Conservation (phyloP, 2,797 vertebrate species). For the Microctenopoma steveboyesi region DNA sequence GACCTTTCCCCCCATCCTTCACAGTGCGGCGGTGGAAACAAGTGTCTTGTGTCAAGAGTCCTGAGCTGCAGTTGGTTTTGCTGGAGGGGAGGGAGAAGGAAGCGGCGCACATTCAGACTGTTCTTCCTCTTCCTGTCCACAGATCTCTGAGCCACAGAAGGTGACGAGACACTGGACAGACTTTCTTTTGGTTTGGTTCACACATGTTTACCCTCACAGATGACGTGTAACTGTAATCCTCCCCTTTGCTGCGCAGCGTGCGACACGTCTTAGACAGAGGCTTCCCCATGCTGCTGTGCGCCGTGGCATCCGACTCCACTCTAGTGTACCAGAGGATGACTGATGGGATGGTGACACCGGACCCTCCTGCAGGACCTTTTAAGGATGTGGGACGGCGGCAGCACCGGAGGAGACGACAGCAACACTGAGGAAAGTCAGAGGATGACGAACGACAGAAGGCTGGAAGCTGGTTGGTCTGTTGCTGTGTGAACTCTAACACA, state of each 20-base stretch:
- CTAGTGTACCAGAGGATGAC: conserved; percentile 94
- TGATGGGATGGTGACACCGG: conserved; percentile 88
- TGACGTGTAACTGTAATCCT: background rate
- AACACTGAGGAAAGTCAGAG: conserved; percentile 26
- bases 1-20: background rate
- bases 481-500: background rate
- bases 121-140: conserved; percentile 87
- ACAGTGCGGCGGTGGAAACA: conserved; percentile 87
- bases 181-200: background rate
- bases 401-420: conserved; percentile 84
- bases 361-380: conserved; percentile 84
- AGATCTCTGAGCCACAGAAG: conserved; percentile 86
- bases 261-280: conserved; percentile 73
- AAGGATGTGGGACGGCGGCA: conserved; percentile 82
- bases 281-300: conserved; percentile 87
- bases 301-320: conserved; percentile 94
- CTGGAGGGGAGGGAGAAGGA: conserved; percentile 87
- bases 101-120: conserved; percentile 78
- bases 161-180: conserved; percentile 68
- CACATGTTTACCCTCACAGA: background rate
- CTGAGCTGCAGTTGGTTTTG: conserved; percentile 88
- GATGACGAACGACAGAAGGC: background rate
- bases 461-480: background rate
- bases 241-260: conserved; percentile 61
- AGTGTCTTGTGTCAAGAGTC: conserved; percentile 83